Evolutionary conservation across 2,888 invertebrate genomes (phyloP).

Genomic region (Litoditis marina): DNA sequence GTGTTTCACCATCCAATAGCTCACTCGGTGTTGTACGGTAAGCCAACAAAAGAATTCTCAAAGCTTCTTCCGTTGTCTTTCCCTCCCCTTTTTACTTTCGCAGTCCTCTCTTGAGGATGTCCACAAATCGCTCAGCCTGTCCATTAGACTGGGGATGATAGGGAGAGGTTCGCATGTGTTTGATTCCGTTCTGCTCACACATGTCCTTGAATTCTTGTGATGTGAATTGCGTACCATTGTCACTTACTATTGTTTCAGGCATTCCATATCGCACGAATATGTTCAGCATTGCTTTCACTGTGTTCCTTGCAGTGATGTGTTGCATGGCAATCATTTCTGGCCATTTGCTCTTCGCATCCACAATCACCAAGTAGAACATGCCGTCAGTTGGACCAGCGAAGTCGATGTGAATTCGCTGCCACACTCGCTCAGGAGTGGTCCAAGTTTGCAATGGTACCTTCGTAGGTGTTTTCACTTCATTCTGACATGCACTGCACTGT

Average conservation of each 20-base stretch:
- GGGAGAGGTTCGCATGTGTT: no score
- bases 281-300: conserved; percentile 14
- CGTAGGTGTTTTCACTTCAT: conserved; percentile 27
- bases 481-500: conserved; percentile 39
- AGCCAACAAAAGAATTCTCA: no score
- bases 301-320: conserved; percentile 10
- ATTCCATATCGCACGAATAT: conserved; percentile 25
- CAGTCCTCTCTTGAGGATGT: no score
- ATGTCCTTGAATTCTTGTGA: conserved; percentile 21
- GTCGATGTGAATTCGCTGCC: conserved; percentile 64
- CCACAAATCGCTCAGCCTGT: no score
- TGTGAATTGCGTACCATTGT: conserved; percentile 38
- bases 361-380: conserved; percentile 59
- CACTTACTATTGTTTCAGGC: conserved; percentile 30
- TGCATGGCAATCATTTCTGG: conserved; percentile 52
- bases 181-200: no score
- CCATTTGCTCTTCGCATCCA: conserved; percentile 64
- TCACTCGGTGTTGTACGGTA: no score
- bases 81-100: no score
- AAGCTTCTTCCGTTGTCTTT: no score
- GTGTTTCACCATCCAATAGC: no score
- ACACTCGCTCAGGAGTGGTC: conserved; percentile 51
- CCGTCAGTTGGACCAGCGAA: conserved; percentile 63
- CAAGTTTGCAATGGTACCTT: conserved; percentile 51
- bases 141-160: no score